Evolutionary conservation across 2,888 invertebrate genomes (phyloP).

Genomic region (Dyspetes luteomarginatus): DNA sequence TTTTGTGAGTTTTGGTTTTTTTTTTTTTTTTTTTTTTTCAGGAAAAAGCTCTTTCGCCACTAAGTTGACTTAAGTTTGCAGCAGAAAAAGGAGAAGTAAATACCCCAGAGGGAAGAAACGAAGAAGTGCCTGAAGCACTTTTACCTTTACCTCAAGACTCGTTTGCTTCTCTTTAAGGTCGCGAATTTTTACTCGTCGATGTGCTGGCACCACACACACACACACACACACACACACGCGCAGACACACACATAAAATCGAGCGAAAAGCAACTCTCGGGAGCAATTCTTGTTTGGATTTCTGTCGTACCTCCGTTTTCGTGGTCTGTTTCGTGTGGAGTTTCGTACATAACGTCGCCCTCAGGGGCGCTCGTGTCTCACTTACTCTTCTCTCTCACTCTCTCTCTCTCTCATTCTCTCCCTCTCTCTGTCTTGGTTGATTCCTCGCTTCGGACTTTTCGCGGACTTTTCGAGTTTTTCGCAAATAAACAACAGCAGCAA

Average conservation of each 20-base stretch:
- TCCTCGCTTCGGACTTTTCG: slow-evolving; percentile 24
- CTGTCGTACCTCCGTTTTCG: slow-evolving; percentile 42
- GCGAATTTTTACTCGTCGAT: slow-evolving; percentile 42
- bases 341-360: slow-evolving; percentile 39
- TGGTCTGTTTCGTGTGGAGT: slow-evolving; percentile 32
- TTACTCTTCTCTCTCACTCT: neutral
- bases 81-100: neutral
- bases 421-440: neutral
- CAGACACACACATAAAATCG: neutral
- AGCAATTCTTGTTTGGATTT: slow-evolving; percentile 56
- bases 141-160: slow-evolving; percentile 25
- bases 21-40: slow-evolving; percentile 15
- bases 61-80: slow-evolving; percentile 29
- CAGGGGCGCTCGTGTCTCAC: neutral
- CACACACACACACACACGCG: neutral
- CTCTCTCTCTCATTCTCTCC: slow-evolving; percentile 6
- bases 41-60: slow-evolving; percentile 20
- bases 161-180: slow-evolving; percentile 53
- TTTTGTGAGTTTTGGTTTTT: neutral
- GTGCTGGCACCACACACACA: slow-evolving; percentile 26
- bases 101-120: neutral
- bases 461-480: slow-evolving; percentile 41
- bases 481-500: slow-evolving; percentile 38
- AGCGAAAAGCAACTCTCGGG: slow-evolving; percentile 39
- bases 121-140: slow-evolving; percentile 38